Conservation (phyloP, 2,888 invertebrate species). For the Sinohyriopsis cumingii region DNA sequence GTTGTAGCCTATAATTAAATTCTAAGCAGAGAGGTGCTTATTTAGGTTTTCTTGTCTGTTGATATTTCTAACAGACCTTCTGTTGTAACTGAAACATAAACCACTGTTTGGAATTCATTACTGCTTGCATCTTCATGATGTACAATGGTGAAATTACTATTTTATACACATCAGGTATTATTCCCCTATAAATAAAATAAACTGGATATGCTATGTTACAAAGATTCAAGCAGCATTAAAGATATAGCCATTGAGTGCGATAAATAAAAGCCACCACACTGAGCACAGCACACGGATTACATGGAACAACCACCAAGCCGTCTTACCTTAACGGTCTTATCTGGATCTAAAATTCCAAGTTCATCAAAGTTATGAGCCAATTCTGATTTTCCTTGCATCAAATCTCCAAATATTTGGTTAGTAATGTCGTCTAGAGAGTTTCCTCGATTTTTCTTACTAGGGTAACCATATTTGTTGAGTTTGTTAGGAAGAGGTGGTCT, state of each 20-base stretch:
- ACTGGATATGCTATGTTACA: not conserved
- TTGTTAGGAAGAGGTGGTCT: constrained; percentile 44
- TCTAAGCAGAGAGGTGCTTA: no score
- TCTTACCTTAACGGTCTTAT: constrained; percentile 54
- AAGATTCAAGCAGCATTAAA: not conserved
- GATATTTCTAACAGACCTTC: no score
- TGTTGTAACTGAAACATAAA: no score
- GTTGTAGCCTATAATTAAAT: no score
- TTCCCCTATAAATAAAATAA: constrained; percentile 1
- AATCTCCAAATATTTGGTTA: constrained; percentile 64
- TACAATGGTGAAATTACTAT: no score
- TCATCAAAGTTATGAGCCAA: constrained; percentile 66
- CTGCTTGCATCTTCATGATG: no score
- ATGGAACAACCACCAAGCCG: constrained; percentile 11
- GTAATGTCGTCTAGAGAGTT: constrained; percentile 59
- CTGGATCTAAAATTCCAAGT: constrained; percentile 65
- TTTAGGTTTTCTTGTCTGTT: no score
- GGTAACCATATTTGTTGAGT: constrained; percentile 23
- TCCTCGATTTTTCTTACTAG: constrained; percentile 26
- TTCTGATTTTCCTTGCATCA: constrained; percentile 62
- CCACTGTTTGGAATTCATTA: no score
- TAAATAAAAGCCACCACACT: not conserved
- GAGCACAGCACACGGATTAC: constrained; percentile 5
- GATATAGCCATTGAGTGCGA: not conserved
- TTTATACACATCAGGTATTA: no score